Percentiles rank a stretch among this genome's conserved stretches.
Conservation (phyloP, 2,888 invertebrate genomes). For the Drosophila multiciliata region DNA sequence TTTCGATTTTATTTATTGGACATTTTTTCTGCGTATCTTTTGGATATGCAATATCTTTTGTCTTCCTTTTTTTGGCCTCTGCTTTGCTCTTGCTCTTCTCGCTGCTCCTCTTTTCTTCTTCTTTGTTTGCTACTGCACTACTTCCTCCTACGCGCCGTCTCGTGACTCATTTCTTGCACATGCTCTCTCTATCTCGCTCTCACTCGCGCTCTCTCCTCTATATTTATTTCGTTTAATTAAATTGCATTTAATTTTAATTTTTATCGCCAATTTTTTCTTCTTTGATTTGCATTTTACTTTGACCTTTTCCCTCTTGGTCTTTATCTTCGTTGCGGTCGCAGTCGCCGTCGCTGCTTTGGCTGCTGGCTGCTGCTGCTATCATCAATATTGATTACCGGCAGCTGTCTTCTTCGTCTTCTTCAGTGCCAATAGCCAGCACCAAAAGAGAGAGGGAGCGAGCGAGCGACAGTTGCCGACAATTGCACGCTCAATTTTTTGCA, state of each 20-base stretch:
- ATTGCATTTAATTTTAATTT: slow-evolving; percentile 56
- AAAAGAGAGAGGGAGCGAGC: slow-evolving; percentile 14
- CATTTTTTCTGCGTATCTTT: slow-evolving; percentile 39
- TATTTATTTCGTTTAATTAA: slow-evolving; percentile 43
- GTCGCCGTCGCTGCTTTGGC: slow-evolving; percentile 27
- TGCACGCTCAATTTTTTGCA: slow-evolving; percentile 14
- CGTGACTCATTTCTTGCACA: slow-evolving; percentile 31
- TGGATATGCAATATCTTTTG: slow-evolving; percentile 41
- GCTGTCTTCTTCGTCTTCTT: slow-evolving; percentile 70
- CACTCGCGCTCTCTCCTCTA: slow-evolving; percentile 1
- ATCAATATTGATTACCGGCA: slow-evolving; percentile 81
- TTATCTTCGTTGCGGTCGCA: slow-evolving; percentile 56
- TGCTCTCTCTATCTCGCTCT: slow-evolving; percentile 14
- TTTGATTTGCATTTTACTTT: slow-evolving; percentile 63
- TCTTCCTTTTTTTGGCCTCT: slow-evolving; percentile 14
- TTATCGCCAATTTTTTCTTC: slow-evolving; percentile 1
- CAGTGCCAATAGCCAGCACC: slow-evolving; percentile 27
- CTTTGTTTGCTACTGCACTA: slow-evolving; percentile 8
- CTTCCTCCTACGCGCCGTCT: slow-evolving; percentile 51
- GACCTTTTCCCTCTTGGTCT: slow-evolving; percentile 66
- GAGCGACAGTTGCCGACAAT: slow-evolving; percentile 35
- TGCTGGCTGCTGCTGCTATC: slow-evolving; percentile 56
- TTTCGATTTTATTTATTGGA: slow-evolving; percentile 5
- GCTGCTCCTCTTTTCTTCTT: not conserved
- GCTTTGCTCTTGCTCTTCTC: slow-evolving; percentile 12